Conservation (phyloP, 2,113 vertebrate species). For the Raja brachyura region DNA sequence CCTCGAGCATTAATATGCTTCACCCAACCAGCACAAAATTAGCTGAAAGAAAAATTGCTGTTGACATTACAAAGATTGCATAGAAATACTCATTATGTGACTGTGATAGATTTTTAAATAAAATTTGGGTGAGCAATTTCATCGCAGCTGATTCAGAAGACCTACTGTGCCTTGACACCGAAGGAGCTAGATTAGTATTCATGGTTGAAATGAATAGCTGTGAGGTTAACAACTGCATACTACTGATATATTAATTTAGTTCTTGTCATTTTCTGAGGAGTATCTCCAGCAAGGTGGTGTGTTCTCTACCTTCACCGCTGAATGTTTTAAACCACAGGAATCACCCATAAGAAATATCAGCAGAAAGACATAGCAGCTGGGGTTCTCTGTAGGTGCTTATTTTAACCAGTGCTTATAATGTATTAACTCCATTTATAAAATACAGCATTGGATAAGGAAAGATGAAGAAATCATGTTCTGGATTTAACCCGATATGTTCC, state of each 20-base stretch:
- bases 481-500: background rate
- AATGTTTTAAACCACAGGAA: constrained; percentile 5
- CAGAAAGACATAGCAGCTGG: background rate
- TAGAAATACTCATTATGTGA: too few relatives aligned
- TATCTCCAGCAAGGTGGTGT: background rate
- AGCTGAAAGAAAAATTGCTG: background rate
- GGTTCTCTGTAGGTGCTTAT: background rate
- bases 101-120: constrained; percentile 17
- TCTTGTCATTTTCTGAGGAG: constrained; percentile 12
- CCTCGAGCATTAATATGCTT: background rate
- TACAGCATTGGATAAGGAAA: background rate
- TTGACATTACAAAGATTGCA: background rate
- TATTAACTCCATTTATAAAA: background rate
- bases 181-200: constrained; percentile 10
- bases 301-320: background rate
- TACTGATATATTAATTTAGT: constrained; percentile 12
- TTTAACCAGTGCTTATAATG: background rate
- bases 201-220: background rate
- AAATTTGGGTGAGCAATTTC: background rate
- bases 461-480: background rate
- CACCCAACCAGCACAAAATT: background rate
- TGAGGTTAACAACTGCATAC: constrained; percentile 21
- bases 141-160: background rate
- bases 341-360: background rate
- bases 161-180: background rate